Percentiles rank a stretch among this genome's conserved stretches.
Conservation (phyloP, 2,888 invertebrate species). For the Melieria picta region DNA sequence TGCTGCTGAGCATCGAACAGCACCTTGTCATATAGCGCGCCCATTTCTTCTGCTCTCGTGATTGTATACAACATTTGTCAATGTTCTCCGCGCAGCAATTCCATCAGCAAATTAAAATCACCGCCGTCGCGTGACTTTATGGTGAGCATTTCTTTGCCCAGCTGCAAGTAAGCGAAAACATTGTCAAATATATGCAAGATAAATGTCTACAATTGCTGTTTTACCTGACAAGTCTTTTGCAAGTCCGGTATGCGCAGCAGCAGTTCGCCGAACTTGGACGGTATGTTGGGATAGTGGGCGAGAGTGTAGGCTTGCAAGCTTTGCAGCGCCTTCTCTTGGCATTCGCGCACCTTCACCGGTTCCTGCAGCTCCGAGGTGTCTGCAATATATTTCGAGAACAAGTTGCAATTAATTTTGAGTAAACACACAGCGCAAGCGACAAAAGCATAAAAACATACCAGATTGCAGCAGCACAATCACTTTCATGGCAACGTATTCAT, state of each 20-base stretch:
- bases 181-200: not conserved
- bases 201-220: conserved; percentile 17
- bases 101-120: conserved; percentile 95
- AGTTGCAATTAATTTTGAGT: too few species aligned
- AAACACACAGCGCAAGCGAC: not conserved
- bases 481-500: conserved; percentile 97
- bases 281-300: conserved; percentile 88
- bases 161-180: conserved; percentile 68
- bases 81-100: conserved; percentile 92
- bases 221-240: conserved; percentile 91
- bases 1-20: not conserved
- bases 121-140: conserved; percentile 90
- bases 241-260: conserved; percentile 92
- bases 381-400: conserved; percentile 51
- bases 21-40: not conserved
- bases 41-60: not conserved
- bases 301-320: conserved; percentile 92
- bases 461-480: conserved; percentile 91
- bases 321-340: conserved; percentile 93
- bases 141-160: conserved; percentile 92
- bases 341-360: conserved; percentile 91
- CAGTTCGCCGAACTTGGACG: conserved; percentile 94
- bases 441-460: conserved; percentile 70
- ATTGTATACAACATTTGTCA: conserved; percentile 64
- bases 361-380: conserved; percentile 93